Evolutionary conservation across 1,140 invertebrate species (phyloP), one percentile per base, ranked within the genome.

Genomic region (Ylistrum balloti): DNA sequence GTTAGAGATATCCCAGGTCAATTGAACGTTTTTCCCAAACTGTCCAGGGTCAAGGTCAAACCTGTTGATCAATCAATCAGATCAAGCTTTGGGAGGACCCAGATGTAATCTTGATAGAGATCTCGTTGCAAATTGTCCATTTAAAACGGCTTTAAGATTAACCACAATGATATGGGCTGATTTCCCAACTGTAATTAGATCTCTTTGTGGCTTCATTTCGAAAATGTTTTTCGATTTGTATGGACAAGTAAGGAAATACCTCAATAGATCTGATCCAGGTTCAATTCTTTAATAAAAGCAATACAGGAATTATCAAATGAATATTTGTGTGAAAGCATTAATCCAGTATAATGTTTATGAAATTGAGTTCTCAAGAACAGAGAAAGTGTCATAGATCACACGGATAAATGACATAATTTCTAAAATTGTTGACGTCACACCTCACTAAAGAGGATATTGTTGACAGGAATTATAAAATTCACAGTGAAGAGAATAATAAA

Each of bases 121-220:
- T 74, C 56, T n/a, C 56, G 9, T n/a, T 74, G n/a, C 56, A 74
- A 74, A 74, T 74, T 28, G 56, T 74, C 56, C 56, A n/a, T 74
- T 74, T 74, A 74, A 74, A 74, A 74, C 56, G 22, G 11, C 22
- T 74, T 74, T 74, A 74, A 74, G 56, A 74, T 74, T 74, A 74
- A 74, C 56, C 22, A 74, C 56, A n/a, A 17, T 74, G 56, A 74
- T 74, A 74, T 11, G 22, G 56, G 22, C 22, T 74, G 56, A 74
- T 74, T 74, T 74, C 2, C n/a, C 56, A 74, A 74, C 17, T 22
- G 28, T 74, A 74, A 74, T 74, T 74, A n/a, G 56, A 74, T n/a
- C 11, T 74, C n/a, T 28, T 74, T 74, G 56, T 74, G 56, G 56
- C 56, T 74, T 74, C 22, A 74, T n/a, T 74, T 74, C 28, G 56